A percentile compares a stretch with the other conserved stretches of the same genome.
These are phyloP conservation scores for Neogobius melanostomus DNA, from an alignment of 2,113 vertebrate species.

Conservation along the genomic window DNA sequence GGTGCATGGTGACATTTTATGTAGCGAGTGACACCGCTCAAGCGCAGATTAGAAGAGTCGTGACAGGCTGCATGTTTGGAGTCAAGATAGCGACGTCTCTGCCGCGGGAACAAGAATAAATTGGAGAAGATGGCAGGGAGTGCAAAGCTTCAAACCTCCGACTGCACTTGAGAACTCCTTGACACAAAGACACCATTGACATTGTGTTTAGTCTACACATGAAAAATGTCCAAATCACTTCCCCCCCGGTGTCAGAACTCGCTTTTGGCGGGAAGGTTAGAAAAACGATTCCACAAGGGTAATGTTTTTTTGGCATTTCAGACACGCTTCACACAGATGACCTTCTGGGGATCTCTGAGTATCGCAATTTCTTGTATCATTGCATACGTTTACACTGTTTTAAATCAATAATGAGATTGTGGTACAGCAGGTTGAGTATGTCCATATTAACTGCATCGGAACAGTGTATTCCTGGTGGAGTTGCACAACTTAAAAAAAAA, in stretches of 20 bases:
- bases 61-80: conserved; percentile 52
- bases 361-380: no score
- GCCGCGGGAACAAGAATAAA: conserved; percentile 54
- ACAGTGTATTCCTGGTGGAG: no score
- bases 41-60: conserved; percentile 43
- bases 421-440: no score
- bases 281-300: conserved; percentile 5
- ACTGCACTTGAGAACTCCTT: conserved; percentile 56
- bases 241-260: conserved; percentile 41
- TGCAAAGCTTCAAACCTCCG: conserved; percentile 53
- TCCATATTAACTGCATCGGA: no score
- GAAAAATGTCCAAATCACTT: conserved; percentile 42
- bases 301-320: conserved; percentile 24
- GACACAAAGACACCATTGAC: conserved; percentile 48
- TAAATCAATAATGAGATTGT: no score
- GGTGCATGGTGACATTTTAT: conserved; percentile 48
- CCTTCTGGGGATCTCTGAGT: background rate
- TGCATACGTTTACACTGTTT: no score
- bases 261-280: conserved; percentile 32
- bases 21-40: conserved; percentile 59
- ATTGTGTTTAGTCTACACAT: conserved; percentile 43
- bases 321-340: background rate
- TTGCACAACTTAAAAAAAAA: no score
- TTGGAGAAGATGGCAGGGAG: conserved; percentile 48
- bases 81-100: conserved; percentile 49